Conservation (phyloP, 2,888 invertebrate species). For the Lamellibrachia columna region DNA sequence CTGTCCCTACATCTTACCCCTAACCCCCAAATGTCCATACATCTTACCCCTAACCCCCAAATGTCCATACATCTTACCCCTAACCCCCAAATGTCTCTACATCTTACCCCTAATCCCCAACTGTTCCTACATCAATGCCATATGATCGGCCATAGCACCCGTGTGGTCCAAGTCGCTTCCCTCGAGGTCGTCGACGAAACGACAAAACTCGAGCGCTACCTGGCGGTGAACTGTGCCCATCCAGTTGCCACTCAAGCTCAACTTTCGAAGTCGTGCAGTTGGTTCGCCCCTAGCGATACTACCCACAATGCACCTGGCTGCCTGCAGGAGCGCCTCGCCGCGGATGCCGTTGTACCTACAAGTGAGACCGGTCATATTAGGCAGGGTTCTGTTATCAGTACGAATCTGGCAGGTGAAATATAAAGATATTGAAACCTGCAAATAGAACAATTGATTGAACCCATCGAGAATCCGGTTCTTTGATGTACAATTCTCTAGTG, state of each 20-base stretch:
- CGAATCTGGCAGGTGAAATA: background rate
- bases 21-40: too few species aligned
- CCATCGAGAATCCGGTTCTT: too few species aligned
- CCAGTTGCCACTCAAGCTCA: background rate
- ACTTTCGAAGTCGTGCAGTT: background rate
- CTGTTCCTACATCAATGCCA: background rate
- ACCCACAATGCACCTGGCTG: conserved; percentile 12
- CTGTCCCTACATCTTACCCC: too few species aligned
- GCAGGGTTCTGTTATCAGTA: background rate
- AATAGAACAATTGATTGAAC: background rate
- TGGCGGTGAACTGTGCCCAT: conserved; percentile 4
- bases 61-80: background rate
- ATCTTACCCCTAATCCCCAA: background rate
- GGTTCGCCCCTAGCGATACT: background rate
- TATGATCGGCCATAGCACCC: background rate
- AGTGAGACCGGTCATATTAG: background rate
- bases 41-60: too few species aligned
- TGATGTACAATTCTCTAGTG: too few species aligned
- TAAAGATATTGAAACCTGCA: background rate
- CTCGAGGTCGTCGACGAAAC: background rate
- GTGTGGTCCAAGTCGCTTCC: background rate
- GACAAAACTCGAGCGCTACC: background rate
- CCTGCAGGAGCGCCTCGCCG: background rate
- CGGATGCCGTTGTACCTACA: background rate
- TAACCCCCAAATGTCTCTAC: background rate